Percentiles rank a stretch among this genome's conserved stretches.
phyloP scores from a whole-genome alignment of 2,113 vertebrate species.

The Indicator maculatus region DNA sequence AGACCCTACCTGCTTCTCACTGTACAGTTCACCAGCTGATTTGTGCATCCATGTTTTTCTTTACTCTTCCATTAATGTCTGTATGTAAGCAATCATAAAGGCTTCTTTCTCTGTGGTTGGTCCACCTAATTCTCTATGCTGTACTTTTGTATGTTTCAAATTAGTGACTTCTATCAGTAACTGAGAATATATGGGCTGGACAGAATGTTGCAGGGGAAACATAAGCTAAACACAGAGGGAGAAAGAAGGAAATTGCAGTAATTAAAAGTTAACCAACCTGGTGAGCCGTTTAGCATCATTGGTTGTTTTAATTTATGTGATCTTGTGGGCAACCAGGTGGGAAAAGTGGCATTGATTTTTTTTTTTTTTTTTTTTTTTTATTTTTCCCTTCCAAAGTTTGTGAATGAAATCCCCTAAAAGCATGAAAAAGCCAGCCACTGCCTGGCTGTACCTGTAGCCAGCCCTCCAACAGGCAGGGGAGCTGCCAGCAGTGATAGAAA shows the following conservation, averaged over 20 bases:
- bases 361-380: neutral
- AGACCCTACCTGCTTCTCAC: neutral
- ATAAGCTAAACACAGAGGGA: neutral
- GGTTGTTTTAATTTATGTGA: neutral
- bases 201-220: neutral
- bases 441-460: neutral
- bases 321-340: neutral
- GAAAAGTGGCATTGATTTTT: neutral
- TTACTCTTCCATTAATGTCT: neutral
- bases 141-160: neutral
- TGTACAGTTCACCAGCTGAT: neutral
- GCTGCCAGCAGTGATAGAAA: neutral
- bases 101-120: neutral
- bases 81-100: neutral
- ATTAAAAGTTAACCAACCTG: neutral
- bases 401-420: conserved; percentile 8
- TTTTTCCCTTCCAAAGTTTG: neutral
- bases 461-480: neutral
- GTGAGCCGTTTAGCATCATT: neutral
- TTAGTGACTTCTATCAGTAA: neutral
- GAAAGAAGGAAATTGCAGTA: neutral
- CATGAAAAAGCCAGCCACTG: neutral
- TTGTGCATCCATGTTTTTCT: neutral
- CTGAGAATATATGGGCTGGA: neutral
- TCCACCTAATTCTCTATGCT: neutral